These are phyloP conservation scores for Lochmaea capreae DNA, from an alignment of 2,888 invertebrate species.

Conservation along the genomic window DNA sequence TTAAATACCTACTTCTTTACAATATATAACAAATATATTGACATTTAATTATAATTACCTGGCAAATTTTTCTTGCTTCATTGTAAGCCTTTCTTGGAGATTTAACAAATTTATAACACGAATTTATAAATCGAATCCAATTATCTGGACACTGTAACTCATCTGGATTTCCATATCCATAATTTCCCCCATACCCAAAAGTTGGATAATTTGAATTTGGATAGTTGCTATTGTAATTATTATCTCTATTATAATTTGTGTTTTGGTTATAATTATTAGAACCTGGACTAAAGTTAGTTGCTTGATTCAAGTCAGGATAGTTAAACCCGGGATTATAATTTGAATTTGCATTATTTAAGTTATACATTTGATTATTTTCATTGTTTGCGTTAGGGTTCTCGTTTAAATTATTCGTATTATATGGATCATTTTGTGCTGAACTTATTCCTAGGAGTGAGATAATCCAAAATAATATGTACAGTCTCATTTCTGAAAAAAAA, in stretches of 20 bases:
- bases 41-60: constrained; percentile 57
- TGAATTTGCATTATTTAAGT: constrained; percentile 37
- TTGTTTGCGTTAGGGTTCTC: constrained; percentile 31
- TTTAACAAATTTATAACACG: constrained; percentile 91
- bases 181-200: constrained; percentile 42
- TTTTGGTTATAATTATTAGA: constrained; percentile 42
- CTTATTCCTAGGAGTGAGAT: constrained; percentile 36
- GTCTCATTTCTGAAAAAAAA: constrained; percentile 46
- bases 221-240: constrained; percentile 33
- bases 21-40: no score
- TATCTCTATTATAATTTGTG: constrained; percentile 30
- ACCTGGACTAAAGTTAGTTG: constrained; percentile 33
- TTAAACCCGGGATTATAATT: constrained; percentile 43
- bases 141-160: constrained; percentile 80
- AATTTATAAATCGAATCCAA: constrained; percentile 85
- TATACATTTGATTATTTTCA: constrained; percentile 39
- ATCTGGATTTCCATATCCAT: constrained; percentile 55
- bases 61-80: constrained; percentile 86
- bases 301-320: constrained; percentile 36
- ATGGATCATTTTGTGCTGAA: constrained; percentile 45
- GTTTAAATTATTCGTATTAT: constrained; percentile 37
- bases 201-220: constrained; percentile 39
- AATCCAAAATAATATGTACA: constrained; percentile 41
- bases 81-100: constrained; percentile 84
- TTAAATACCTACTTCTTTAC: no score